A percentile compares a stretch with the other conserved stretches of the same genome.
These are phyloP conservation scores for Margaritifera margaritifera DNA, from an alignment of 2,888 invertebrate genomes.

Conservation along the genomic window DNA sequence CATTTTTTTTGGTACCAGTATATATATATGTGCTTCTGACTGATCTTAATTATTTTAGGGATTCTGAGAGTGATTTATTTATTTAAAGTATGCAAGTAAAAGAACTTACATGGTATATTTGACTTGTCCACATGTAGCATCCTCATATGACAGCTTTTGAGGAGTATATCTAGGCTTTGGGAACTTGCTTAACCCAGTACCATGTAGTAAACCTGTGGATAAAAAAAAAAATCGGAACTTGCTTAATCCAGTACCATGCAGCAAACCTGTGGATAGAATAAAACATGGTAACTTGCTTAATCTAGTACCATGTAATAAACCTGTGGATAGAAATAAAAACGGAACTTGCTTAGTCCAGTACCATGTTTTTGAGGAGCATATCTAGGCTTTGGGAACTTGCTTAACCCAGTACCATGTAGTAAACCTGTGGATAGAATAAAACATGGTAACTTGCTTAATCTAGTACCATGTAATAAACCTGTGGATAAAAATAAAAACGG, in stretches of 20 bases:
- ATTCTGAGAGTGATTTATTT: neutral
- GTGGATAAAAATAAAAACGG: constrained; percentile 1
- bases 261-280: constrained; percentile 37
- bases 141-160: constrained; percentile 15
- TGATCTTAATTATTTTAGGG: neutral
- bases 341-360: constrained; percentile 35
- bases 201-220: constrained; percentile 58
- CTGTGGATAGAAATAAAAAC: constrained; percentile 24
- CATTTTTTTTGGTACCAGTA: too few relatives aligned
- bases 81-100: neutral
- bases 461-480: constrained; percentile 56
- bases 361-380: constrained; percentile 40
- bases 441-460: constrained; percentile 22
- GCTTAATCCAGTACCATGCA: constrained; percentile 50
- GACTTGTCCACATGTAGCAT: constrained; percentile 41
- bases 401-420: constrained; percentile 61
- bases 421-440: constrained; percentile 44
- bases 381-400: constrained; percentile 38
- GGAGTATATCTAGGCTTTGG: constrained; percentile 38
- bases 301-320: constrained; percentile 53
- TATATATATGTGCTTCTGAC: too few relatives aligned
- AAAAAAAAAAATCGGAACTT: constrained; percentile 5
- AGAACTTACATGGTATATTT: constrained; percentile 62
- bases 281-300: constrained; percentile 13
- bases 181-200: constrained; percentile 56